A percentile compares a stretch with the other conserved stretches of the same genome.
phyloP scores from a whole-genome alignment of 2,113 vertebrate species.

The Perognathus longimembris region DNA sequence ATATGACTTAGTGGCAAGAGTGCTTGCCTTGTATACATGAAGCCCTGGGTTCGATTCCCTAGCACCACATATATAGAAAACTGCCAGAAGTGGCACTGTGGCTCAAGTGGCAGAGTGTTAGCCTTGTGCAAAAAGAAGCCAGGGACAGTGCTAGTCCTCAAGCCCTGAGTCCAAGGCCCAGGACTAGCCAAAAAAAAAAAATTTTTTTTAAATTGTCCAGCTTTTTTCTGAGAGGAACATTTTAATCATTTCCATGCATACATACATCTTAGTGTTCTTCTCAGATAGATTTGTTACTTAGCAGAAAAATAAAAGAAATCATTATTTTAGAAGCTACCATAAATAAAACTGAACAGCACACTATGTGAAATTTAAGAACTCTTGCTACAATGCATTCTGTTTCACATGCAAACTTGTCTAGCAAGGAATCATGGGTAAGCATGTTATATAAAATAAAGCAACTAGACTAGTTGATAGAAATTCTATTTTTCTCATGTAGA shows the following conservation, averaged over 20 bases:
- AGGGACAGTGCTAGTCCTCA: too few species aligned
- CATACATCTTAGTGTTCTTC: background rate
- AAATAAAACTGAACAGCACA: background rate
- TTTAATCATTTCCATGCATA: background rate
- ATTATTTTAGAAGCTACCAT: background rate
- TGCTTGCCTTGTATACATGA: too few species aligned
- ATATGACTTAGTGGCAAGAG: too few species aligned
- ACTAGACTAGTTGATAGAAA: background rate
- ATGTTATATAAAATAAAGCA: constrained; percentile 1
- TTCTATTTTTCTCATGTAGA: background rate
- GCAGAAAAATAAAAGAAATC: background rate
- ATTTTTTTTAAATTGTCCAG: background rate
- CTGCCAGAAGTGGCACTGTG: too few species aligned
- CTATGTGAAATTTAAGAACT: background rate
- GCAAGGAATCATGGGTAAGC: background rate
- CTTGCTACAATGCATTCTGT: background rate
- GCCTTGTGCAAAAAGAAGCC: too few species aligned
- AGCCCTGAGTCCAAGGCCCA: too few species aligned
- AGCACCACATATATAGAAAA: too few species aligned
- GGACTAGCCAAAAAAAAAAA: too few species aligned
- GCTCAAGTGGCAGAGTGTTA: too few species aligned
- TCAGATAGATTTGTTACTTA: background rate
- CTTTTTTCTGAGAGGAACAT: constrained; percentile 6
- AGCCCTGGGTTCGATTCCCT: too few species aligned
- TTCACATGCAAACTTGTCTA: background rate